phyloP scores from a whole-genome alignment of 2,113 vertebrate genomes.

The Chlorodrepanis virens region DNA sequence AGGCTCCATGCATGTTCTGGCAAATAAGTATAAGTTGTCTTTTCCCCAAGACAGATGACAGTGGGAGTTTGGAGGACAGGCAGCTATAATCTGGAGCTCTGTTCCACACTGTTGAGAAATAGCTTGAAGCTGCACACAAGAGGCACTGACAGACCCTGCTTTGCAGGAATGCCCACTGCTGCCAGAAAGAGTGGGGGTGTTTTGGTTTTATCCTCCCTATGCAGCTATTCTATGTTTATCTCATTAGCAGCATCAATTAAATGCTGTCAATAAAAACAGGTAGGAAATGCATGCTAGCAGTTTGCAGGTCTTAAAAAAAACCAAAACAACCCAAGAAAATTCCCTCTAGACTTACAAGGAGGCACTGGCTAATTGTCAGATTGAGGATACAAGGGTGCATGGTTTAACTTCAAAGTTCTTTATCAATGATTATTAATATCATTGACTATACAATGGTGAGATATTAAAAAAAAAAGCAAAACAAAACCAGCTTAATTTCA shows the following conservation, averaged over 20 bases:
- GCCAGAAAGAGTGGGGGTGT: neutral
- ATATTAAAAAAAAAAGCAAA: neutral
- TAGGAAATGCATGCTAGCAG: neutral
- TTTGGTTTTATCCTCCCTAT: neutral
- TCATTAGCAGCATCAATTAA: neutral
- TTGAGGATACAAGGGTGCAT: neutral
- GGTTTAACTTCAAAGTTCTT: neutral
- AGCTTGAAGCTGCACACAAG: neutral
- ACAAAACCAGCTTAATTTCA: rapidly evolving
- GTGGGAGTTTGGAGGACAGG: neutral
- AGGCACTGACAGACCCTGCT: neutral
- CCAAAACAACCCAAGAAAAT: neutral
- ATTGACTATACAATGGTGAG: neutral
- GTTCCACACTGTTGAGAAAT: neutral
- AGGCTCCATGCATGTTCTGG: neutral
- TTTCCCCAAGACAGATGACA: neutral
- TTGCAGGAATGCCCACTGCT: neutral
- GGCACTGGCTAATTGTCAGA: neutral
- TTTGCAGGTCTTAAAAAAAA: neutral
- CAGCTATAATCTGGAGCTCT: neutral
- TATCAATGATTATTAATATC: neutral
- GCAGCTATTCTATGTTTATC: neutral
- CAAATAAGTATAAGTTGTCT: neutral
- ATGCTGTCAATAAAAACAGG: neutral
- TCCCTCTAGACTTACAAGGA: neutral